These are phyloP conservation scores for Ypsolopha sequella DNA, from an alignment of 2,888 invertebrate species.

Conservation along the genomic window DNA sequence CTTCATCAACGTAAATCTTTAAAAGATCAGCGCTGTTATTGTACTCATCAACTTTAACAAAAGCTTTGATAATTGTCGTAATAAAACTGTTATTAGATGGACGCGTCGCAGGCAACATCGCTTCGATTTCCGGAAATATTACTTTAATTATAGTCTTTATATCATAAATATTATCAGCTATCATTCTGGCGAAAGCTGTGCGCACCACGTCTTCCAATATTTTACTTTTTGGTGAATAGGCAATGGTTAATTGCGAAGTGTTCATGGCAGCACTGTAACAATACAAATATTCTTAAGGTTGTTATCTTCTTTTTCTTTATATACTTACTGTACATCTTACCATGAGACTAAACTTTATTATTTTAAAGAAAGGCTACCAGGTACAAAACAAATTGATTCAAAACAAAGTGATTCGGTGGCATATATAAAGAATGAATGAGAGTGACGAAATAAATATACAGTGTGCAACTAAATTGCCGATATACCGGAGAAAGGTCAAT, in stretches of 20 bases:
- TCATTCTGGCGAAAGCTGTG: constrained; percentile 31
- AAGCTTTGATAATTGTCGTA: constrained; percentile 10
- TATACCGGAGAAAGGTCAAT: too few relatives aligned
- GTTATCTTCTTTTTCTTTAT: neutral
- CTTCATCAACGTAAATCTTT: constrained; percentile 38
- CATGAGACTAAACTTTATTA: too few relatives aligned
- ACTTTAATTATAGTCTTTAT: constrained; percentile 31
- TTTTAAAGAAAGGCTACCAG: too few relatives aligned
- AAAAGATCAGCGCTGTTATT: constrained; percentile 33
- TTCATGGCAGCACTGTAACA: constrained; percentile 42
- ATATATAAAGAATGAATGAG: too few relatives aligned
- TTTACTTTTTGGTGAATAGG: constrained; percentile 58
- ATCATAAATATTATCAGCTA: constrained; percentile 26
- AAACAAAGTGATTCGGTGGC: too few relatives aligned
- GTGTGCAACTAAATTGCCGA: too few relatives aligned
- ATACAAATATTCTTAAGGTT: constrained; percentile 2
- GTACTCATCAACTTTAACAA: constrained; percentile 31
- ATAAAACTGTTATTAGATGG: neutral
- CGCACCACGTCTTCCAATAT: constrained; percentile 42
- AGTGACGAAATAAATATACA: too few relatives aligned
- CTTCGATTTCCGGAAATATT: constrained; percentile 18
- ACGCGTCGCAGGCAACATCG: constrained; percentile 17
- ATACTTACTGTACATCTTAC: too few relatives aligned
- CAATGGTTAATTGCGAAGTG: constrained; percentile 32
- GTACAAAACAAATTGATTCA: too few relatives aligned